Conservation (phyloP, 2,888 invertebrate genomes). For the Andrena dorsata region DNA sequence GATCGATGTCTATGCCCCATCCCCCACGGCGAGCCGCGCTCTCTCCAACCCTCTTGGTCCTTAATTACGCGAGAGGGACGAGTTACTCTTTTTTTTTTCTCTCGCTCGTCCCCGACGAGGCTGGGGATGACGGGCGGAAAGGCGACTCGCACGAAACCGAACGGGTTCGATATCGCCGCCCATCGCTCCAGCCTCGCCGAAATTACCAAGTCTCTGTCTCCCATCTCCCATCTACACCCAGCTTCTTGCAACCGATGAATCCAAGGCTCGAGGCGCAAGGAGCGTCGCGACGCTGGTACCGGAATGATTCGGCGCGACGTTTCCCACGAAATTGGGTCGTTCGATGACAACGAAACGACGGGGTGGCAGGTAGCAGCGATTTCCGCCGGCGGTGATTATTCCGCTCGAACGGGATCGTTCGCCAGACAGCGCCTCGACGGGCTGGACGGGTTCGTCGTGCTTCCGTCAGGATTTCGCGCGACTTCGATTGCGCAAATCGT, state of each 20-base stretch:
- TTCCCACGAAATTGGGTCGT: conserved; percentile 37
- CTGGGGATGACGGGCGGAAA: background rate
- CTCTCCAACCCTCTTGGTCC: conserved; percentile 72
- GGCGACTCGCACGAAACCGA: conserved; percentile 6
- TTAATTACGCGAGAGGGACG: conserved; percentile 80
- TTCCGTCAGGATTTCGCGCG: background rate
- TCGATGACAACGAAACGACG: conserved; percentile 26
- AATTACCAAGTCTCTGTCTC: background rate
- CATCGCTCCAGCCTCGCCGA: conserved; percentile 5
- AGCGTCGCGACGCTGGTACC: conserved; percentile 12
- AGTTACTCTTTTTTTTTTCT: conserved; percentile 61
- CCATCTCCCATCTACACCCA: background rate
- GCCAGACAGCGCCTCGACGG: background rate
- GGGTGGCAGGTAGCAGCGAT: conserved; percentile 21
- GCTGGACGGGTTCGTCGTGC: background rate
- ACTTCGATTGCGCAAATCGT: conserved; percentile 12
- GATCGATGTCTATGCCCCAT: conserved; percentile 78
- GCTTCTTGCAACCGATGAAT: background rate
- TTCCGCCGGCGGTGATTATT: conserved; percentile 30
- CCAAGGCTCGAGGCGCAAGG: background rate
- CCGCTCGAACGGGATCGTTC: conserved; percentile 32
- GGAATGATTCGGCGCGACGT: conserved; percentile 25
- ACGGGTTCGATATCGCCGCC: conserved; percentile 10
- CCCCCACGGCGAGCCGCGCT: conserved; percentile 42
- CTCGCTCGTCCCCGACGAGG: conserved; percentile 2